A percentile compares a stretch with the other conserved stretches of the same genome.
Evolutionary conservation across 1,140 invertebrate species (phyloP).

Genomic region (Listronotus oregonensis): DNA sequence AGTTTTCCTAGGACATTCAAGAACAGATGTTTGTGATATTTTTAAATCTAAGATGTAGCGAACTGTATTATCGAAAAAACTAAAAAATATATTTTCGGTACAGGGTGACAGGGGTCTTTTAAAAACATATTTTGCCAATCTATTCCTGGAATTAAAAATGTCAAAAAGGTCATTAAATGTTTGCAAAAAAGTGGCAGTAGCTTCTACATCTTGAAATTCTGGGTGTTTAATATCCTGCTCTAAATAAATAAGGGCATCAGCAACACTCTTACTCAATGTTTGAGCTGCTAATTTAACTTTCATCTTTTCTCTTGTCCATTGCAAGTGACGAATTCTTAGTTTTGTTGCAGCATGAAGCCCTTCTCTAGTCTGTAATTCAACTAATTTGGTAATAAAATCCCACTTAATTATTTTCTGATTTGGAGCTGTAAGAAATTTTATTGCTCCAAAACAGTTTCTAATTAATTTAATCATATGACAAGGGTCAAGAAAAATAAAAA

Average conservation of each 20-base stretch:
- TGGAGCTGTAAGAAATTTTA: background rate
- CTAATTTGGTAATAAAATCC: conserved; percentile 30
- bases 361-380: conserved; percentile 35
- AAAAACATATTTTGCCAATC: conserved; percentile 32
- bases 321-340: conserved; percentile 41
- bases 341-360: conserved; percentile 45
- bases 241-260: conserved; percentile 39
- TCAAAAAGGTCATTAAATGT: conserved; percentile 49
- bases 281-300: conserved; percentile 48
- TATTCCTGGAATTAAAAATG: conserved; percentile 45
- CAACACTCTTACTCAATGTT: conserved; percentile 44
- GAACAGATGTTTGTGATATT: conserved; percentile 11
- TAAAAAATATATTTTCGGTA: conserved; percentile 29
- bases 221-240: conserved; percentile 20
- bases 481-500: conserved; percentile 28
- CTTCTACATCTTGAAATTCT: conserved; percentile 39
- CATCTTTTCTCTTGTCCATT: conserved; percentile 45
- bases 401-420: conserved; percentile 28
- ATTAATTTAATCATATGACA: conserved; percentile 35
- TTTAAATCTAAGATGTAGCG: conserved; percentile 37
- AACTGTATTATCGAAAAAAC: conserved; percentile 18
- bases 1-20: conserved; percentile 35
- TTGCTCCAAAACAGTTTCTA: conserved; percentile 28
- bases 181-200: background rate
- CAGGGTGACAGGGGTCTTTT: conserved; percentile 28